A percentile compares a stretch with the other conserved stretches of the same genome.
Conservation (phyloP, 2,888 invertebrate species). For the Diaperis boleti region DNA sequence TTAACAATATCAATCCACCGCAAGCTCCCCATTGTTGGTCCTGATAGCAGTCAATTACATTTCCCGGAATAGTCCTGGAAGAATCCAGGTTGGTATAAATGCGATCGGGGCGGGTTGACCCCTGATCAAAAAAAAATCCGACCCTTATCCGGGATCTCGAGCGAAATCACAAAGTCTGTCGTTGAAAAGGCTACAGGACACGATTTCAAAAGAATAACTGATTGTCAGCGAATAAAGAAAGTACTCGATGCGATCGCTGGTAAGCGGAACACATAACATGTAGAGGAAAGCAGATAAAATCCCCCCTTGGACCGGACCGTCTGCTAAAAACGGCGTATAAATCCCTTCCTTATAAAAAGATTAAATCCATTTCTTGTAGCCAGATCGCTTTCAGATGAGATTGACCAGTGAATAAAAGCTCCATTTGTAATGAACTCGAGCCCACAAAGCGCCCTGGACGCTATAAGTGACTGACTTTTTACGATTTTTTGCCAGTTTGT, state of each 20-base stretch:
- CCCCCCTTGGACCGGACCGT: conserved; percentile 43
- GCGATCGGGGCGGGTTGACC: conserved; percentile 31
- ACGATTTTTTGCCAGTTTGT: conserved; percentile 27
- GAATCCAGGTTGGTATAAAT: conserved; percentile 30
- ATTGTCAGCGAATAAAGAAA: conserved; percentile 61
- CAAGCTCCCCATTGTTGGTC: too few species aligned
- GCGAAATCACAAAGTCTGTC: conserved; percentile 62
- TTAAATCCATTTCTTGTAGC: conserved; percentile 63
- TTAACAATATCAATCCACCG: too few species aligned
- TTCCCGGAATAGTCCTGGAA: conserved; percentile 1
- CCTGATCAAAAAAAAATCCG: conserved; percentile 54
- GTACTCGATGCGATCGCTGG: conserved; percentile 39
- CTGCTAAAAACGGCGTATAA: conserved; percentile 52
- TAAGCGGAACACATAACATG: conserved; percentile 39
- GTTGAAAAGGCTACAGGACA: conserved; percentile 63
- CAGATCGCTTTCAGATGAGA: conserved; percentile 65
- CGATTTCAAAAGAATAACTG: conserved; percentile 64
- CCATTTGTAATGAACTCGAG: conserved; percentile 66
- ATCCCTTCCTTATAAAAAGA: conserved; percentile 57
- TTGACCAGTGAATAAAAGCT: conserved; percentile 65
- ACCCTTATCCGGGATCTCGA: conserved; percentile 59
- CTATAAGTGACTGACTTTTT: conserved; percentile 44
- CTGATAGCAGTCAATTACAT: conserved; percentile 35
- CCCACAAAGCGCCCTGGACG: conserved; percentile 53
- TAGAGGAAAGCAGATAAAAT: conserved; percentile 38